A percentile compares a stretch with the other conserved stretches of the same genome.
Conservation (phyloP, 30 jellyfish, hydroid and myxozoan species). For the Nemopilema nomurai region DNA sequence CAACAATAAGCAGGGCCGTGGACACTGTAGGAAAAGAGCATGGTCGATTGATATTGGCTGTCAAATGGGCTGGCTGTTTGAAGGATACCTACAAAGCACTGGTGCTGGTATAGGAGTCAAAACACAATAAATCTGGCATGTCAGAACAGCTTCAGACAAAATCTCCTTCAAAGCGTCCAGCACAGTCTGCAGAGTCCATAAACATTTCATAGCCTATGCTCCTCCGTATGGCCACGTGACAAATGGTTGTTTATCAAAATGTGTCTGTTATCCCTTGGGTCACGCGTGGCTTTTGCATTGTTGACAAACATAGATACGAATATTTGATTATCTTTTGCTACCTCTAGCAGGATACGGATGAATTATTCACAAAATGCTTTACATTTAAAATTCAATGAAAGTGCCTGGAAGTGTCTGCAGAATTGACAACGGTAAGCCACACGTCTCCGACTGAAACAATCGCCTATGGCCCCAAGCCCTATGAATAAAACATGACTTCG, state of each 20-base stretch:
- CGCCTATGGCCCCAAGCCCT: not conserved
- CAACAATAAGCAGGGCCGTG: no score
- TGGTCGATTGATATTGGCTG: no score
- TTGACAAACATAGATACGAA: not conserved
- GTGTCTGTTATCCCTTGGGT: not conserved
- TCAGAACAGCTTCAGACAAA: no score
- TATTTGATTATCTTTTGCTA: not conserved
- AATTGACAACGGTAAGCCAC: not conserved
- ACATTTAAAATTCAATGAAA: not conserved
- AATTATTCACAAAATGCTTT: constrained; percentile 12
- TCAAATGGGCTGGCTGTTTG: no score
- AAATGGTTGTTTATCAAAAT: not conserved
- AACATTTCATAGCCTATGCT: not conserved
- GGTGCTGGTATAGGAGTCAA: no score
- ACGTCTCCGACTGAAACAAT: not conserved
- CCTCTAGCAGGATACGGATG: not conserved
- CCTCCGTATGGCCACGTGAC: not conserved
- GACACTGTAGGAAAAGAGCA: no score
- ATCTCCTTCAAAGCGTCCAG: no score
- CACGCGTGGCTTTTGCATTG: not conserved
- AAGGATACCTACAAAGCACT: no score
- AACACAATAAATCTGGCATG: no score
- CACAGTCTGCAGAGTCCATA: no score
- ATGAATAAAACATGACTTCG: not conserved
- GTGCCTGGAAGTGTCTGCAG: constrained; percentile 12